These are phyloP conservation scores for Drosophila santomea DNA, from an alignment of 1,140 invertebrate species.

Conservation along the genomic window DNA sequence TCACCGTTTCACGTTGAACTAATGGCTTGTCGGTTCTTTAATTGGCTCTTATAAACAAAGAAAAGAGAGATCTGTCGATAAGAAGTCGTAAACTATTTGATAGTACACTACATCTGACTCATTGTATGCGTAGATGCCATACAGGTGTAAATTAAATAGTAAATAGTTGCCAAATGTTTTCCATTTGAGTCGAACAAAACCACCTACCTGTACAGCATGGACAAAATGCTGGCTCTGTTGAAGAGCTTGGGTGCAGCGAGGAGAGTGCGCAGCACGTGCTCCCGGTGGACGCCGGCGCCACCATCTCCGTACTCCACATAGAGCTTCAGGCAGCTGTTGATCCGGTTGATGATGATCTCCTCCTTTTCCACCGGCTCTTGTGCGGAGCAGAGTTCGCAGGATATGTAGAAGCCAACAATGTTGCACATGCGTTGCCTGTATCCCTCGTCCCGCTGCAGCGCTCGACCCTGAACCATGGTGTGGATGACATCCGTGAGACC, in stretches of 20 bases:
- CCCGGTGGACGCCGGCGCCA: conserved; percentile 35
- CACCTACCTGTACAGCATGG: conserved; percentile 60
- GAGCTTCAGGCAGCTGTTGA: conserved; percentile 46
- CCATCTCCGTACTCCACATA: conserved; percentile 48
- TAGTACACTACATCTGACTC: not conserved
- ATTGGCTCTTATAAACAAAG: not conserved
- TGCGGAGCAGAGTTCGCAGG: conserved; percentile 66
- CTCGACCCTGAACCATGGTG: conserved; percentile 25
- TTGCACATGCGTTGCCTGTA: conserved; percentile 64
- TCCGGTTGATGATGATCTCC: conserved; percentile 57
- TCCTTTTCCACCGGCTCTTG: conserved; percentile 50
- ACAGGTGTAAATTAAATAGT: not conserved
- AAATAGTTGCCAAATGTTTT: conserved; percentile 1
- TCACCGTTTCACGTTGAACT: not conserved
- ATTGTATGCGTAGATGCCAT: not conserved
- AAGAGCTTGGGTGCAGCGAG: conserved; percentile 67
- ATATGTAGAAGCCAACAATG: conserved; percentile 71
- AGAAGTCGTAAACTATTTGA: not conserved
- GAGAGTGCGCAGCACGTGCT: conserved; percentile 60
- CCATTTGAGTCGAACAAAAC: not conserved
- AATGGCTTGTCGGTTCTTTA: too few species aligned
- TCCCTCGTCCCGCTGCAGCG: not conserved
- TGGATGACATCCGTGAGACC: conserved; percentile 57
- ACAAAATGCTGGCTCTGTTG: conserved; percentile 60
- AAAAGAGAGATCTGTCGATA: not conserved